A percentile compares a stretch with the other conserved stretches of the same genome.
phyloP scores from a whole-genome alignment of 2,113 vertebrate genomes.

The Lampris incognitus region DNA sequence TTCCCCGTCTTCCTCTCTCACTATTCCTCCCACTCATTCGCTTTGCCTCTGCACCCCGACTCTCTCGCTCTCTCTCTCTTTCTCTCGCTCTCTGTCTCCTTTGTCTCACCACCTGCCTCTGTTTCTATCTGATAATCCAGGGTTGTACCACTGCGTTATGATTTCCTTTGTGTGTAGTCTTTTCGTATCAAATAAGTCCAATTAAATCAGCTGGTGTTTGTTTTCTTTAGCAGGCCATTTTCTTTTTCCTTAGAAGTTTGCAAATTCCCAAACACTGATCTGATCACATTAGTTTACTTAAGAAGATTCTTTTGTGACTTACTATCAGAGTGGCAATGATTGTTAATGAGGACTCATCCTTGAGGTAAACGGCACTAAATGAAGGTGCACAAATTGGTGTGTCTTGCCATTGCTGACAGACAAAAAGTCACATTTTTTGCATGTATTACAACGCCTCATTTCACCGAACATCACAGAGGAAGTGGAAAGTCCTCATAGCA shows the following conservation, averaged over 20 bases:
- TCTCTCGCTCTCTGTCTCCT: constrained; percentile 10
- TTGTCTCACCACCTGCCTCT: constrained; percentile 15
- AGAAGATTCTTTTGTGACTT: neutral
- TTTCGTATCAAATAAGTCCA: constrained; percentile 4
- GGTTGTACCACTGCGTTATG: constrained; percentile 16
- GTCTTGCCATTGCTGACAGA: too few species aligned
- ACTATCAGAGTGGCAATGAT: too few species aligned
- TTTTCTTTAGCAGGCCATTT: neutral
- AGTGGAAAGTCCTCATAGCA: too few species aligned
- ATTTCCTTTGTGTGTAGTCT: constrained; percentile 23
- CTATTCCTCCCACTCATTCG: constrained; percentile 65
- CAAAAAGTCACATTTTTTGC: too few species aligned
- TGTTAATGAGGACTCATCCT: too few species aligned
- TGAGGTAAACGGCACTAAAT: too few species aligned
- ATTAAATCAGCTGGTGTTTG: neutral
- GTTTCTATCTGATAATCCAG: constrained; percentile 21
- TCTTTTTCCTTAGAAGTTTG: neutral
- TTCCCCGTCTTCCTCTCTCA: constrained; percentile 15
- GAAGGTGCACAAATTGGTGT: too few species aligned
- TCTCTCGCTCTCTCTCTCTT: constrained; percentile 12
- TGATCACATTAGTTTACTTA: too few species aligned
- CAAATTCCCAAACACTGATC: too few species aligned
- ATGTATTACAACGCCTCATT: too few species aligned
- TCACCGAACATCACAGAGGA: neutral
- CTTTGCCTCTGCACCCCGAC: constrained; percentile 4